phyloP scores from a whole-genome alignment of 2,888 invertebrate species.

The Caradrina kadenii region DNA sequence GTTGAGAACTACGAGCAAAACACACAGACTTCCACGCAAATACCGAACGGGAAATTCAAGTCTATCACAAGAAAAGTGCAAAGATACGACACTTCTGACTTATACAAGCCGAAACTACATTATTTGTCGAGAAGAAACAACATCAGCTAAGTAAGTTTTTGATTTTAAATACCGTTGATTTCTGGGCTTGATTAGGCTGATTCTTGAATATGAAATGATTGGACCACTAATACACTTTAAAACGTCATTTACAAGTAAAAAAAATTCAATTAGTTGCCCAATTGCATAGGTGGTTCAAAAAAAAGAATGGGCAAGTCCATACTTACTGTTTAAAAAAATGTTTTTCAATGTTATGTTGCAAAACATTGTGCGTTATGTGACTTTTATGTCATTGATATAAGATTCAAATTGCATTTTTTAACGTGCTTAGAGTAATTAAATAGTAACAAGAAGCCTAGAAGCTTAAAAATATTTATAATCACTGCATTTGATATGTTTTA shows the following conservation, averaged over 20 bases:
- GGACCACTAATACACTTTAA: no score
- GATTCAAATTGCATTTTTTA: not conserved
- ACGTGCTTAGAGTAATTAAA: not conserved
- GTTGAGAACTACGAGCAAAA: slow-evolving; percentile 86
- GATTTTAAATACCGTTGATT: slow-evolving; percentile 18
- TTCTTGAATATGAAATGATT: not conserved
- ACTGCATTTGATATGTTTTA: not conserved
- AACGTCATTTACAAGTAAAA: no score
- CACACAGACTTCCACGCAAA: slow-evolving; percentile 59
- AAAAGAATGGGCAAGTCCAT: no score
- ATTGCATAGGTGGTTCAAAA: not conserved
- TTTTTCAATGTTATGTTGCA: not conserved
- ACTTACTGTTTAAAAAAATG: no score
- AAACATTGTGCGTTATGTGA: not conserved
- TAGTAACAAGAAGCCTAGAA: not conserved
- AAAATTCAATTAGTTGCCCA: no score
- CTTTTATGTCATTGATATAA: not conserved
- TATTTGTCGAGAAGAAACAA: slow-evolving; percentile 84
- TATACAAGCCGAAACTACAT: slow-evolving; percentile 87
- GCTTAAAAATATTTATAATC: not conserved
- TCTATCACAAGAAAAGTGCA: slow-evolving; percentile 76
- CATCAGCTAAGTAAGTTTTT: slow-evolving; percentile 72
- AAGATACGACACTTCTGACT: slow-evolving; percentile 83
- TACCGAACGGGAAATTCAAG: slow-evolving; percentile 79
- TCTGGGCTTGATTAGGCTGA: not conserved